A percentile compares a stretch with the other conserved stretches of the same genome.
These are phyloP conservation scores for Muscina levida DNA, from an alignment of 2,888 invertebrate genomes.

Conservation along the genomic window DNA sequence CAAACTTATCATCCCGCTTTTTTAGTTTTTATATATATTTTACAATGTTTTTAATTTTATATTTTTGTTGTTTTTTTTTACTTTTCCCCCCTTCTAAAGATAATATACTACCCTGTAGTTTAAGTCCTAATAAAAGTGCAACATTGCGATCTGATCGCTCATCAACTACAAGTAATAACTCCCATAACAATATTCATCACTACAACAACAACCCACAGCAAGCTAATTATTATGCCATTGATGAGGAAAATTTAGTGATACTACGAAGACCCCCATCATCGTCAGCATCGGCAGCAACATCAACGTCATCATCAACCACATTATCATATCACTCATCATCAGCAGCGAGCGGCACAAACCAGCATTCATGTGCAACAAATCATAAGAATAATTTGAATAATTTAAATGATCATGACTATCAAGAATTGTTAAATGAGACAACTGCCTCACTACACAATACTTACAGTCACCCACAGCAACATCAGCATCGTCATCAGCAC, in stretches of 20 bases:
- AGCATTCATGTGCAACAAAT: slow-evolving; percentile 14
- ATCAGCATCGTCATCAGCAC: slow-evolving; percentile 56
- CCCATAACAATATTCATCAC: slow-evolving; percentile 33
- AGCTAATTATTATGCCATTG: not conserved
- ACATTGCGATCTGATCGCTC: slow-evolving; percentile 68
- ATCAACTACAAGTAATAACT: slow-evolving; percentile 50
- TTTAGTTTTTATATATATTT: slow-evolving; percentile 23
- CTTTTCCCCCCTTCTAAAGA: slow-evolving; percentile 56
- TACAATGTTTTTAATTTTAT: slow-evolving; percentile 34
- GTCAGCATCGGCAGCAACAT: slow-evolving; percentile 38
- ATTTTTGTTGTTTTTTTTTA: slow-evolving; percentile 39
- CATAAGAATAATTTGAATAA: slow-evolving; percentile 42
- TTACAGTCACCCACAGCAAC: slow-evolving; percentile 22
- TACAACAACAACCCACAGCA: slow-evolving; percentile 31
- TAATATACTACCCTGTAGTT: slow-evolving; percentile 63
- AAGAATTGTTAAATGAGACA: slow-evolving; percentile 30
- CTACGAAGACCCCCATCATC: slow-evolving; percentile 54
- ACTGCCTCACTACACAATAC: not conserved
- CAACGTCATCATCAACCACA: slow-evolving; percentile 20
- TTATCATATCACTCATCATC: slow-evolving; percentile 49
- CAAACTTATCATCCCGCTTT: slow-evolving; percentile 12
- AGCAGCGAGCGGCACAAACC: not conserved
- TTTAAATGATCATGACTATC: slow-evolving; percentile 45
- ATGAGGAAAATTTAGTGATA: slow-evolving; percentile 55
- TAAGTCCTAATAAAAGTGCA: slow-evolving; percentile 66